Conservation (phyloP, 30 jellyfish, hydroid and myxozoan species). For the Sanderia malayensis region DNA sequence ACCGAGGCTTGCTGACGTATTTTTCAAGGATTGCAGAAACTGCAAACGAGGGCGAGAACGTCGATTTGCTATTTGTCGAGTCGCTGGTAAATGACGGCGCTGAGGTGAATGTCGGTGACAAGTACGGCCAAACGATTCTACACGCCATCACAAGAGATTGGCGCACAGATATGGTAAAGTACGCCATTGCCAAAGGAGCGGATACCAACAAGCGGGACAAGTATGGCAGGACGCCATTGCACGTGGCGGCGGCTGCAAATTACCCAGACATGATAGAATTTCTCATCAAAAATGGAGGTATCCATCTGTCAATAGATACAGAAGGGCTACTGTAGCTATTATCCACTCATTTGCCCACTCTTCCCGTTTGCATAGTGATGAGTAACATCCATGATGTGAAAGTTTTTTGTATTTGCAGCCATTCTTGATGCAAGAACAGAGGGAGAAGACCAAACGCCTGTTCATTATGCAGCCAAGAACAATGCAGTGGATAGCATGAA, state of each 20-base stretch:
- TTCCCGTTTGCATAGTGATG: too few species aligned
- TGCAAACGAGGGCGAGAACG: conserved; percentile 52
- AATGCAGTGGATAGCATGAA: conserved; percentile 71
- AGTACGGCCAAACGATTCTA: conserved; percentile 67
- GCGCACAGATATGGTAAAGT: conserved; percentile 77
- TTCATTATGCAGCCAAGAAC: conserved; percentile 90
- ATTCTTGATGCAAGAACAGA: conserved; percentile 58
- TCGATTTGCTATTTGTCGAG: conserved; percentile 59
- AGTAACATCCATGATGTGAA: too few species aligned
- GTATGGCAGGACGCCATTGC: conserved; percentile 89
- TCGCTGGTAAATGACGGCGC: conserved; percentile 82
- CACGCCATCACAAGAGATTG: conserved; percentile 81
- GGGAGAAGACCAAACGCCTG: conserved; percentile 84
- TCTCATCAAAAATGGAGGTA: conserved; percentile 72
- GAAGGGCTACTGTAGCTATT: too few species aligned
- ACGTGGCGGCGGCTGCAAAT: conserved; percentile 86
- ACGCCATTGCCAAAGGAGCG: conserved; percentile 54
- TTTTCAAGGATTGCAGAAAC: conserved; percentile 60
- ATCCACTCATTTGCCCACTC: too few species aligned
- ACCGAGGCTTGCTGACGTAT: conserved; percentile 56
- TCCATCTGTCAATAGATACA: too few species aligned
- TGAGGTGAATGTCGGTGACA: conserved; percentile 68
- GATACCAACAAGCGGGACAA: conserved; percentile 59
- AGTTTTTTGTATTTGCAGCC: conserved; percentile 67
- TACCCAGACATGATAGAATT: conserved; percentile 70